Percentiles rank a stretch among this genome's conserved stretches.
phyloP scores from a whole-genome alignment of 2,113 vertebrate genomes.

The Catagonus wagneri region DNA sequence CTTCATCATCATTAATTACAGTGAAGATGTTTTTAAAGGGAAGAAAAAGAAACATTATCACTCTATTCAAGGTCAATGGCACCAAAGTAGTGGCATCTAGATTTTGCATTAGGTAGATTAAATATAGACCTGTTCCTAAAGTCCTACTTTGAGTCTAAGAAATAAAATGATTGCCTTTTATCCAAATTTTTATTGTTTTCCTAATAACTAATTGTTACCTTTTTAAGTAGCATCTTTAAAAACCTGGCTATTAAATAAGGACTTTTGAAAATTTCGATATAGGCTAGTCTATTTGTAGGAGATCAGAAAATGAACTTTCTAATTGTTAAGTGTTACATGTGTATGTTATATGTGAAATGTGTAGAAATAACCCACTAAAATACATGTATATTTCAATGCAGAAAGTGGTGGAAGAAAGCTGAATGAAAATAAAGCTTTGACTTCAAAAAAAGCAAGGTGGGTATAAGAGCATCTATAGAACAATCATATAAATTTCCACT shows the following conservation, averaged over 20 bases:
- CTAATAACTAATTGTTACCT: constrained; percentile 5
- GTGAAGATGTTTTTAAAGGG: neutral
- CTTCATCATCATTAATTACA: neutral
- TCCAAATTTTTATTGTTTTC: neutral
- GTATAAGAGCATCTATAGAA: constrained; percentile 46
- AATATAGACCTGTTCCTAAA: neutral
- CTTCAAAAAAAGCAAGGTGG: constrained; percentile 97
- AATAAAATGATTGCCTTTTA: constrained; percentile 35
- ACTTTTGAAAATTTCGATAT: constrained; percentile 23
- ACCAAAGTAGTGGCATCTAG: neutral
- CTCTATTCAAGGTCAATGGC: neutral
- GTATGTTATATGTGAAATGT: constrained; percentile 1
- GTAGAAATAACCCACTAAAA: constrained; percentile 21
- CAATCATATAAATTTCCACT: neutral
- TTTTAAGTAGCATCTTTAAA: constrained; percentile 14
- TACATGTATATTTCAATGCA: constrained; percentile 81
- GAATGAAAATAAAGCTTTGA: constrained; percentile 98
- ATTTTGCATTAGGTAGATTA: neutral
- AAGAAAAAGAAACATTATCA: neutral
- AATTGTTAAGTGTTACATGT: neutral
- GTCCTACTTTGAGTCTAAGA: neutral
- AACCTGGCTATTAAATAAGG: neutral
- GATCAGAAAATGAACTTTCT: constrained; percentile 24
- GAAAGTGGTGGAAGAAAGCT: constrained; percentile 97
- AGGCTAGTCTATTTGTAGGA: neutral